A percentile compares a stretch with the other conserved stretches of the same genome.
Evolutionary conservation across 2,113 vertebrate species (phyloP).

Genomic region (Machaerirhynchus nigripectus): DNA sequence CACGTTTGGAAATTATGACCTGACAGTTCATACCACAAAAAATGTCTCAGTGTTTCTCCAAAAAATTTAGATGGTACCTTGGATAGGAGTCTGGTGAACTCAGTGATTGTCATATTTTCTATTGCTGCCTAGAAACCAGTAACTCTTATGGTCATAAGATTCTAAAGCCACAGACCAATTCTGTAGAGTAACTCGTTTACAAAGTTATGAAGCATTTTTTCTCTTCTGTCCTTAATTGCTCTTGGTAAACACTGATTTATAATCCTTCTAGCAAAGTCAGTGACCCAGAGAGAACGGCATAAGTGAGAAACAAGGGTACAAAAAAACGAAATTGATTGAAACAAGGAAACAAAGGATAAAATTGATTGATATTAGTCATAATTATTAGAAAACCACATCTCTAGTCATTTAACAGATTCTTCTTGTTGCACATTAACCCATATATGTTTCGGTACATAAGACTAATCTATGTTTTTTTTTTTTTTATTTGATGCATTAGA

Average conservation of each 20-base stretch:
- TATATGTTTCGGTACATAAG: constrained; percentile 22
- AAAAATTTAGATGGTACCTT: neutral
- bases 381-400: neutral
- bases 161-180: neutral
- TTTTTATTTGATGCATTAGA: constrained; percentile 78
- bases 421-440: constrained; percentile 30
- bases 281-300: constrained; percentile 5
- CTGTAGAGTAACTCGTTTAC: neutral
- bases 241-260: constrained; percentile 31
- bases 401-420: neutral
- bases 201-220: constrained; percentile 1
- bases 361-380: neutral
- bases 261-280: neutral
- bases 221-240: neutral
- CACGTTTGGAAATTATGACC: neutral
- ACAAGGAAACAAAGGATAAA: neutral
- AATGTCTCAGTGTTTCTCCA: neutral
- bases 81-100: neutral
- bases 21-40: neutral
- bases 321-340: constrained; percentile 30
- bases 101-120: neutral
- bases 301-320: neutral
- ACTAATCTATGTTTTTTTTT: constrained; percentile 67
- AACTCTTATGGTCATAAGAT: neutral
- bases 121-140: neutral